Base-by-base conservation (phyloP, 2,888 invertebrate species). In the Tuberolachnus salignus region DNA sequence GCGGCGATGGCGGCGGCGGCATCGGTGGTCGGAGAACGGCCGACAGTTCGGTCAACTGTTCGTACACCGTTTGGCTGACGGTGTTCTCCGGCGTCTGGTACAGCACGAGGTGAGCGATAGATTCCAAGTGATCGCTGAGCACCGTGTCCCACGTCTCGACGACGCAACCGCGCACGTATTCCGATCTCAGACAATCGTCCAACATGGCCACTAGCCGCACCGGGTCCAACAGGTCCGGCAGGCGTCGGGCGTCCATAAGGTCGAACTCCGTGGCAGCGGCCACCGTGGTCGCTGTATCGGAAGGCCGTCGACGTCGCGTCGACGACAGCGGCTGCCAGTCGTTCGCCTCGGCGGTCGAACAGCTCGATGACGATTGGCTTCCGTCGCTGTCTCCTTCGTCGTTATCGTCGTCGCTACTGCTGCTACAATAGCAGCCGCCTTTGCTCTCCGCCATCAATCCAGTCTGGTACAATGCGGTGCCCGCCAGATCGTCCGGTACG, bases 61-160 rank as follows among this genome's bases (percentile, higher is more conserved):
- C 75, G 57, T 67, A 75, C 21, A 75, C 75, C 10, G 57, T 1
- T 11, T 75, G 75, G 26, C 75, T 49, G 66, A 75, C 67, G 6
- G 46, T 26, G 67, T 67, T 57, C 34, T 75, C 75, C 11, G 75
- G 26, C 10, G 75, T 57, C 49, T 67, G 75, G 67, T 75, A 75
- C 46, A 75, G 57, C 13, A 75, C 75, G 8, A 75, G 67, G 19
- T 75, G 75, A 14, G 75, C 75, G 57, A 75, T 49, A 19, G 75
- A 66, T 1, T 75, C 75, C 66, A 75, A 19, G 49, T 75, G 75
- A 8, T 75, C 75, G 46, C 75, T 75, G 67, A 75, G 67, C 57
- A n/a, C 75, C 26, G 46, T 19, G 75, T 75, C 75, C 75, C 75
- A 75, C 64, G 75, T 75, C 34, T 75, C 75, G 2, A 75, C 67